Evolutionary conservation across 2,888 invertebrate genomes (phyloP), one percentile per base, ranked within the genome.

Genomic region (Coenonympha glycerion): DNA sequence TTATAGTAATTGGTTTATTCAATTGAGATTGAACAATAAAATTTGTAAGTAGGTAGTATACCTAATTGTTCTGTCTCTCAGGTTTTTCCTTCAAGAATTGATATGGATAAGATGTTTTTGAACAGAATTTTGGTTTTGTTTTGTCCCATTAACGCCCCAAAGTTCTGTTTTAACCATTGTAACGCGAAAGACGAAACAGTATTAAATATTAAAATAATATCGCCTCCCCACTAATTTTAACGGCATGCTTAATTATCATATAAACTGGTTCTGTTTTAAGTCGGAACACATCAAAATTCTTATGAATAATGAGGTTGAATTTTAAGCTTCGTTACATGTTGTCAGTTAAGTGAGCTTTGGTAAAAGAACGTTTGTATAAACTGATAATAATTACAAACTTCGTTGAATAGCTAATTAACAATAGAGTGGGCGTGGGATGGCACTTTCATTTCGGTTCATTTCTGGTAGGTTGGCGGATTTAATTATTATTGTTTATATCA

Each of bases 231-330:
- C 73, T 62, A 61, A 62, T 64, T 44, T 64, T 59, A 60, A 63
- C 61, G 55, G 58, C 58, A 55, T 56, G 57, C 66, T 69, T 74
- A 74, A 81, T 82, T 82, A 79, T 62, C 75, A 77, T 75, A 75
- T 68, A 70, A 75, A 73, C 78, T 62, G 73, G 73, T 76, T 78
- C 68, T 66, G 68, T 69, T 74, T 65, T 70, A 68, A 69, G 66
- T 72, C 70, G 65, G 71, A 69, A 74, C 70, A 68, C 73, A 73
- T 74, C 74, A 75, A 71, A 78, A 73, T 72, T 71, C 69, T 62
- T 80, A 81, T 82, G 79, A 81, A 79, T 80, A 82, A 82, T 81
- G 73, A 76, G 76, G 66, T 73, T 65, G 72, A 68, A 73, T 77
- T 79, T 79, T 77, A 81, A 73, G 83, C 77, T 79, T 78, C 79